Base-by-base conservation (phyloP, 2,888 invertebrate genomes). In the Leptinotarsa peninsularis region DNA sequence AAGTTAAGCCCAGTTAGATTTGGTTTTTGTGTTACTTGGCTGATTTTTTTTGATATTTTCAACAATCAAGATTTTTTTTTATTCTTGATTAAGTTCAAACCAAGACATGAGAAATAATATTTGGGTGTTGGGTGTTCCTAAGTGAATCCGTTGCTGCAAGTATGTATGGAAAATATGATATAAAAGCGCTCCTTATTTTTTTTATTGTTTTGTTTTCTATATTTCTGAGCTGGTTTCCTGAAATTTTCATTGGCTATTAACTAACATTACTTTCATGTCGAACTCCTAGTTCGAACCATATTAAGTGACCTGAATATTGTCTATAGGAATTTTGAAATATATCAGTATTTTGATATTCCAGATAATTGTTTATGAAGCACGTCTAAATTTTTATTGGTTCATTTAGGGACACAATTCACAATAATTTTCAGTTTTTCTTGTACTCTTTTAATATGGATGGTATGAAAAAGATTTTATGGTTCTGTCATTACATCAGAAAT, bases 401-500 rank as follows among this genome's bases (percentile, higher is more conserved):
- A 54, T 52, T 69, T 56, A 56, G 69, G 69, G 18, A 69, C 69
- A 69, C 56, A n/a, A 23, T 27, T 10, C 69, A 68, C 54, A 49
- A 27, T 66, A n/a, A 23, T 18, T 49, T 52, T 15, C 4, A 63
- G 15, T 23, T 63, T 71, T 71, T 49, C 7, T 52, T 66, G 49
- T 43, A 54, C 14, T 17, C 17, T 67, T 54, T 56, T 68, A 17
- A 66, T 71, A 75, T 76, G 73, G 54, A 73, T 43, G 43, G 43
- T 43, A 72, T 70, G 75, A 52, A 58, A 54, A 76, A 71, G 73
- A 76, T 76, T 73, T 72, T 67, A 71, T 33, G 66, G 33, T 56
- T 58, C 67, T 73, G 69, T 74, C 68, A 68, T 49, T n/a, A 66
- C 74, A 78, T 75, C 82, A 82, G 81, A 82, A 82, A 81, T 84